Conservation (phyloP, 2,113 vertebrate species). For the Hassar affinis region DNA sequence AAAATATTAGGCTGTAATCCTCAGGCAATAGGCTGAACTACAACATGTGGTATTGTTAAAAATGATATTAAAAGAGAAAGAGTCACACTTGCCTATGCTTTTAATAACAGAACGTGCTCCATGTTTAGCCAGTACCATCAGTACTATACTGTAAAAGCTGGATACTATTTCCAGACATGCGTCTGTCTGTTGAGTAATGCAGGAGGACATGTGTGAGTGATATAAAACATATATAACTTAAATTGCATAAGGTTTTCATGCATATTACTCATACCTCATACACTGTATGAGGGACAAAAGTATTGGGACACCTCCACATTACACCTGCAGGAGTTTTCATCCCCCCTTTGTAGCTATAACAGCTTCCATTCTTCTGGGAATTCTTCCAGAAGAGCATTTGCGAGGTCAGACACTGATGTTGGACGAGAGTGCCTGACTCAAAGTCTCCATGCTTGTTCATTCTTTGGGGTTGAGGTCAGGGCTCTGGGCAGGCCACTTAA, state of each 20-base stretch:
- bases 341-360: too few relatives aligned
- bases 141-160: neutral
- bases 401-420: too few relatives aligned
- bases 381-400: too few relatives aligned
- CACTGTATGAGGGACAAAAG: too few relatives aligned
- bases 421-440: too few relatives aligned
- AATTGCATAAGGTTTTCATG: neutral
- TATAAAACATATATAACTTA: neutral
- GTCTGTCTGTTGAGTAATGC: neutral
- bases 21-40: neutral
- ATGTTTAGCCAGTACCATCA: neutral
- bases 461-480: too few relatives aligned
- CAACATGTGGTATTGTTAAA: neutral
- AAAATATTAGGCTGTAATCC: neutral
- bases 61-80: neutral
- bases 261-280: neutral
- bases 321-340: too few relatives aligned
- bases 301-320: too few relatives aligned
- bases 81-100: neutral
- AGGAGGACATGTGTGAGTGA: neutral
- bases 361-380: too few relatives aligned
- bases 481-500: too few relatives aligned
- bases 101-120: neutral
- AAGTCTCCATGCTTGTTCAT: too few relatives aligned
- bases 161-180: neutral